Base-by-base conservation (phyloP, 2,888 invertebrate genomes). In the Protodeltote pygarga region DNA sequence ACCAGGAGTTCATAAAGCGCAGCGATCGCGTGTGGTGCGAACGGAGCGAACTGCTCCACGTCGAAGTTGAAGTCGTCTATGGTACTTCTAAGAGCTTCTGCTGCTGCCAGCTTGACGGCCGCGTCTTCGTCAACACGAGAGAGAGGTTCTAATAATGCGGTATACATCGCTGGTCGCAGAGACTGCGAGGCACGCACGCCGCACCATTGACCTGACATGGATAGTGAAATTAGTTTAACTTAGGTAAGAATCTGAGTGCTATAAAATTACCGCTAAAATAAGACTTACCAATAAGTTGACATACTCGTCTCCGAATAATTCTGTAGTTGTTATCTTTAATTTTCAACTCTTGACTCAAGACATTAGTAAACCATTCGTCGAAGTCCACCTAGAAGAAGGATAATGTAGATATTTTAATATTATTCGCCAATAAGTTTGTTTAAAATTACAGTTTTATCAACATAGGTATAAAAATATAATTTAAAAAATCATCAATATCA, bases 21-120 rank as follows among this genome's bases (percentile, higher is more conserved):
- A 45, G 95, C 94, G 75, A 98, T 97, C 2, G 95, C 93, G 15
- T 95, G 93, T 47, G 96, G 95, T 53, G 98, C 93, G 83, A 95
- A 98, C 11, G 97, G 97, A 54, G 95, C 93, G 82, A 98, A 98
- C 77, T 96, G 95, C 54, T 97, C 96, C 0, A 95, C 94, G 72
- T 95, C 95, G 87, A 98, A 99, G 77, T 97, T 97, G 89, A 98
- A 98, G 85, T 98, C 98, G 71, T 98, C 98, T 21, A 98, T 95
- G 0, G 96, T 95, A 68, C 94, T 94, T 79, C 96, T 95, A 3
- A 99, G 90, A 0, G 98, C 96, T 61, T 95, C 95, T 0, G 97
- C 96, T 3, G 98, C 96, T 1, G 98, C 96, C 51, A 98, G 87
- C 71, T 97, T 94, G 17, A 98, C 97, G 1, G 97, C 97, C 74